Conservation (phyloP, 2,113 vertebrate genomes). For the Microtus ochrogaster region DNA sequence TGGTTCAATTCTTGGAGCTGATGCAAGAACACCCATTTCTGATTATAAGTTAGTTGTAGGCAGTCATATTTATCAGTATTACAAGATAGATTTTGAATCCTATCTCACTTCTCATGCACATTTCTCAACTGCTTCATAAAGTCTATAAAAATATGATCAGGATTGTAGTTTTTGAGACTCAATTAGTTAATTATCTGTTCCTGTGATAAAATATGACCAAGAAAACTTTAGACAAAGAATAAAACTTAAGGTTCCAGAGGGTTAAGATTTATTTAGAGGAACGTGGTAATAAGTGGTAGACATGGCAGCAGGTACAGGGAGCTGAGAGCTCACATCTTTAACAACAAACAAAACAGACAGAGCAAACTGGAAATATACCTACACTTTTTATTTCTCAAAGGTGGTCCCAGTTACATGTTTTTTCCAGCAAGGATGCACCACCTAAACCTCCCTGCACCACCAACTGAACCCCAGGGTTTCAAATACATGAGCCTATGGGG, state of each 20-base stretch:
- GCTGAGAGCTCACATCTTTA: neutral
- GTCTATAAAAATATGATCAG: neutral
- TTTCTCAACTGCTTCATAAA: neutral
- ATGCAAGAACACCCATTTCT: neutral
- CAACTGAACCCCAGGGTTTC: neutral
- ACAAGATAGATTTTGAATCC: neutral
- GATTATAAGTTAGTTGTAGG: neutral
- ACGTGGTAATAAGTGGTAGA: neutral
- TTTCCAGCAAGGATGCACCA: neutral
- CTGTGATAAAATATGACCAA: neutral
- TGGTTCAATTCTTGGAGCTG: neutral
- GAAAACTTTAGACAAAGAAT: neutral
- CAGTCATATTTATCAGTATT: slow-evolving; percentile 15
- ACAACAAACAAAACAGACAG: neutral
- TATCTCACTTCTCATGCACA: neutral
- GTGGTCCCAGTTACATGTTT: neutral
- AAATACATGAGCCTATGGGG: neutral
- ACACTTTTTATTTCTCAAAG: neutral
- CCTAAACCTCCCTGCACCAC: neutral
- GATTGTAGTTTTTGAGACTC: neutral
- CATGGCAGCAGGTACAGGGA: neutral
- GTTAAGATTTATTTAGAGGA: neutral
- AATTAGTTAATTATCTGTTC: neutral
- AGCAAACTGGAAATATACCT: neutral
- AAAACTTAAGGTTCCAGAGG: neutral